These are phyloP conservation scores for Amphiprion percula DNA, from an alignment of 2,113 vertebrate species.

Conservation along the genomic window DNA sequence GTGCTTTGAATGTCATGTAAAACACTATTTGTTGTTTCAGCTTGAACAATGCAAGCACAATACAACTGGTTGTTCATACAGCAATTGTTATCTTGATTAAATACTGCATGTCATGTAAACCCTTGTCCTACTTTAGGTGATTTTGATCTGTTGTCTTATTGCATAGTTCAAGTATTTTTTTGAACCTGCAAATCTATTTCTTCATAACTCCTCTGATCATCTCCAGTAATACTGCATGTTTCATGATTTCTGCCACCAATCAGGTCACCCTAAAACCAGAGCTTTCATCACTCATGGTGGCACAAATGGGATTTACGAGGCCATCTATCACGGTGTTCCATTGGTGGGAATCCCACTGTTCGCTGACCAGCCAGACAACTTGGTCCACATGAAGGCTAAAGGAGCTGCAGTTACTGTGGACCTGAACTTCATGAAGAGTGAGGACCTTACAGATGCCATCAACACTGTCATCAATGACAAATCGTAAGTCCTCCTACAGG, in stretches of 20 bases:
- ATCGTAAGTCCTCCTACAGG: constrained; percentile 81
- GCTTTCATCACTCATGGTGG: constrained; percentile 94
- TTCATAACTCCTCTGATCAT: too few relatives aligned
- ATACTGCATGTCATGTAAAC: background rate
- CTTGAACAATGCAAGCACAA: too few relatives aligned
- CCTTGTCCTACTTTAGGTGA: background rate
- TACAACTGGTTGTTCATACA: too few relatives aligned
- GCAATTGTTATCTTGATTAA: background rate
- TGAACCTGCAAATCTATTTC: too few relatives aligned
- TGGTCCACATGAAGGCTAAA: constrained; percentile 87
- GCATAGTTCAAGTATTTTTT: too few relatives aligned
- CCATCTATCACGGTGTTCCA: constrained; percentile 92
- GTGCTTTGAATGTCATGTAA: too few relatives aligned
- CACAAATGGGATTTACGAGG: constrained; percentile 95
- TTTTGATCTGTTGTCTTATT: background rate
- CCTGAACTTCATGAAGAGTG: constrained; percentile 80
- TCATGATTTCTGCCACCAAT: background rate
- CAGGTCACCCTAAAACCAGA: constrained; percentile 91
- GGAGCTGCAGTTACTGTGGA: constrained; percentile 86
- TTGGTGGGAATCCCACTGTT: constrained; percentile 93
- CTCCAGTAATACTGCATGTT: too few relatives aligned
- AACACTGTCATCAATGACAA: constrained; percentile 86
- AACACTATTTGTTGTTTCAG: too few relatives aligned
- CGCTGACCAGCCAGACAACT: constrained; percentile 90
- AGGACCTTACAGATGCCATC: constrained; percentile 86